Evolutionary conservation across 2,797 vertebrate genomes (phyloP), one percentile per base, ranked within the genome.

Genomic region (Lithobates pipiens): DNA sequence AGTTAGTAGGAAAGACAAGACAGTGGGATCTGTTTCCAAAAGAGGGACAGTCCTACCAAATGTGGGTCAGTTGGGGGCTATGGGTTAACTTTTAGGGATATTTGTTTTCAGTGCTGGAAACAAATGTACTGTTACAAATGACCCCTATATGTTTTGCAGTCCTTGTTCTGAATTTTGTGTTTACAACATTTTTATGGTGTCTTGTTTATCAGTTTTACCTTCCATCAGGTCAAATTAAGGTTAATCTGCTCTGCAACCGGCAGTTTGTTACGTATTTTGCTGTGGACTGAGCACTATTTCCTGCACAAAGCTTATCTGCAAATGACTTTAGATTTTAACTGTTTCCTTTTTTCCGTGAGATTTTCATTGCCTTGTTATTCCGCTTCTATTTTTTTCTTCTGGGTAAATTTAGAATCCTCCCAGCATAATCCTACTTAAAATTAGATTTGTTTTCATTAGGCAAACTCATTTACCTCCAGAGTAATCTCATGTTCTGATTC

Each of bases 301-400:
- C 85, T 87, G 85, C 34, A 69, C 10, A 18, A 63, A 75, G 76
- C 81, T 87, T 87, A 87, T 87, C 85, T 79, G 81, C 39, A 73
- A 39, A 83, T 75, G 77, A 74, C 70, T 76, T 75, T 50, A 32
- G 76, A 79, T 87, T 83, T 87, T 74, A 87, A 87, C 85, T n/a
- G 78, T 87, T 87, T 87, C 85, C 85, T 83, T 73, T 83, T 83
- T 87, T 70, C 85, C 85, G 81, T 87, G 85, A 87, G 85, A 87
- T 87, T 83, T 83, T 83, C 54, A 2, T 67, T 32, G 65, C 9
- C 15, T 79, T 80, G 77, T 71, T 80, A 75, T 84, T 65, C 71
- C 44, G 44, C 36, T 74, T 70, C 61, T 29, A 4, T 61, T 67
- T 57, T 44, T 85, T 85, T 29, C n/a, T 54, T 75, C 16, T 16